phyloP scores from a whole-genome alignment of 2,797 vertebrate species.

The Anabacerthia variegaticeps region DNA sequence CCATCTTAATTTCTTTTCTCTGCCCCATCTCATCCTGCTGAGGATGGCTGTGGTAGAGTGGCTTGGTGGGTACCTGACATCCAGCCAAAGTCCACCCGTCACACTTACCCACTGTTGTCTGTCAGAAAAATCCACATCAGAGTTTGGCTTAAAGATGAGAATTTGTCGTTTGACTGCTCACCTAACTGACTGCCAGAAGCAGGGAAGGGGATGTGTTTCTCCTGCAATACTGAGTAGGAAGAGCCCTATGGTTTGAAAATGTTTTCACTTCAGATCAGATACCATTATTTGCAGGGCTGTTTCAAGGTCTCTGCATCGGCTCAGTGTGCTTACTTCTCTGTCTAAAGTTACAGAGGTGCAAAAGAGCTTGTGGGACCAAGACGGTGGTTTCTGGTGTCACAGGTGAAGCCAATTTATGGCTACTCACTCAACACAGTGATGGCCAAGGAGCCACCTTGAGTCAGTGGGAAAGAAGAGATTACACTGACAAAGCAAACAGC shows the following conservation, averaged over 20 bases:
- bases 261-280: not conserved
- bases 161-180: not conserved
- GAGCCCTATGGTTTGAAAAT: not conserved
- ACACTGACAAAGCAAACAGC: not conserved
- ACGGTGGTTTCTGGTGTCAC: not conserved
- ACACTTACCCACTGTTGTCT: not conserved
- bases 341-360: not conserved
- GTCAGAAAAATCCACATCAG: not conserved
- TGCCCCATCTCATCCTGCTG: not conserved
- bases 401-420: not conserved
- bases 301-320: not conserved
- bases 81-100: not conserved
- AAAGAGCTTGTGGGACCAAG: not conserved
- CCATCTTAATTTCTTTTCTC: not conserved
- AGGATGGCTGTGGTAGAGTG: not conserved
- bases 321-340: not conserved
- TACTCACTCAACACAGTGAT: not conserved
- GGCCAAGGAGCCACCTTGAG: not conserved
- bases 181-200: not conserved
- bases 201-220: not conserved
- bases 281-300: not conserved
- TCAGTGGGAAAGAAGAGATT: constrained; percentile 2
- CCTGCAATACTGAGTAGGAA: not conserved
- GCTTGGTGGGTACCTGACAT: not conserved
- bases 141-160: not conserved